phyloP scores from a whole-genome alignment of 1,140 invertebrate genomes.

The Pseudomyrmex sp. region DNA sequence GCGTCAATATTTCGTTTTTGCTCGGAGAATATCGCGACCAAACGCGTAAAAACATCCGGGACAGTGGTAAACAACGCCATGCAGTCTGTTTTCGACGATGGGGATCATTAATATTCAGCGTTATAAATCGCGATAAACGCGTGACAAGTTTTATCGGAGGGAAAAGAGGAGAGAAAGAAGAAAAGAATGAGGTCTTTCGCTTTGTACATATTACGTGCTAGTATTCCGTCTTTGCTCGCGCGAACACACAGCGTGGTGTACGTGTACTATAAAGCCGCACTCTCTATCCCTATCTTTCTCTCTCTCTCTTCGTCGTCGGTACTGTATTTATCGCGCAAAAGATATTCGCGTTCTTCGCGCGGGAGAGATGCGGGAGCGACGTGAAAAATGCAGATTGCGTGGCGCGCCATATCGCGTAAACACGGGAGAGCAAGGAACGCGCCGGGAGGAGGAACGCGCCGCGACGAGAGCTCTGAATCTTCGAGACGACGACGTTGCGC shows the following conservation, averaged over 20 bases:
- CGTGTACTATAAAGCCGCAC: background rate
- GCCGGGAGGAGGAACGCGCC: background rate
- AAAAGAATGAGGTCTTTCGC: background rate
- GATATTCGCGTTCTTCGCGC: background rate
- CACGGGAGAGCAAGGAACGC: background rate
- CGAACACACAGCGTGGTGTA: background rate
- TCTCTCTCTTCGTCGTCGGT: no score
- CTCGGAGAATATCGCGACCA: background rate
- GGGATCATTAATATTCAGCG: slow-evolving; percentile 27
- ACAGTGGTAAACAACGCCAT: slow-evolving; percentile 1
- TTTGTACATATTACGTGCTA: background rate
- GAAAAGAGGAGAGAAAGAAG: background rate
- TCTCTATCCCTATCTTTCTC: no score
- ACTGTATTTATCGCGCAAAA: background rate
- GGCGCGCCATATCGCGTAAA: background rate
- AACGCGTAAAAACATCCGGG: background rate
- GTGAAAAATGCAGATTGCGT: background rate
- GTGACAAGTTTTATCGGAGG: background rate
- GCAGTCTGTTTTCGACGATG: slow-evolving; percentile 12
- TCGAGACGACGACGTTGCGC: no score
- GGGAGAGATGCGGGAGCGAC: background rate
- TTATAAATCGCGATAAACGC: background rate
- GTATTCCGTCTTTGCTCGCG: background rate
- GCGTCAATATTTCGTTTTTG: background rate
- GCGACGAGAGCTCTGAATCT: no score